Base-by-base conservation (phyloP, 1,140 invertebrate species). In the Cyclargus thomasi region DNA sequence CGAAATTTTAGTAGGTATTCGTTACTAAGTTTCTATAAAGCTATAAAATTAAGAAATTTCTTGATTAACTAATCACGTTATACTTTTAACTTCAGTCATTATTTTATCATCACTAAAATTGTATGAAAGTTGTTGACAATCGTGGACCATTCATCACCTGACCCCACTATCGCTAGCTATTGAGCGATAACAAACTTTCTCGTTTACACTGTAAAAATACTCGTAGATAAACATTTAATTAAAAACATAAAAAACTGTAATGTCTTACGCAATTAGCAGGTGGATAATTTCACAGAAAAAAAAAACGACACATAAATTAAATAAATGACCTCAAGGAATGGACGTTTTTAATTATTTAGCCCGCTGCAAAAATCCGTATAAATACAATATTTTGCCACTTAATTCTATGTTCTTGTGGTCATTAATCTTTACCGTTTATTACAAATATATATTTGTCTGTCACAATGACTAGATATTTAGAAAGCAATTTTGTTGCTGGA, bases 251-350 rank as follows among this genome's bases (percentile, higher is more conserved):
- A 18, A 21, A 21, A 5, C 63, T 10, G 55, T 57, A 55, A 65
- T 65, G 22, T 57, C 64, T 57, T 65, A n/a, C 53, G 64, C 47
- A 55, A 65, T 65, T 65, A 65, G 55, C 64, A 57, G 22, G 55
- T 23, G 22, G 57, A 65, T 65, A 65, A 57, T 65, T 59, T 59
- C 18, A 55, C 16, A 55, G 55, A 6, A n/a, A 18, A 21, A 36
- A 23, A 64, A 53, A 64, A 64, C 18, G 21, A 20, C 10, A 47
- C 17, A 21, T 64, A 39, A 65, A 65, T 62, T 18, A 63, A 65
- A 62, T 62, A 66, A 67, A 67, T 53, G 53, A 64, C 39, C 21
- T 21, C 18, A 20, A 11, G 55, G 18, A 59, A 22, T 59, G 17
- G 14, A 59, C 17, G 10, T 59, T 69, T 69, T 69, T 69, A 62